Conservation (phyloP, 2,113 vertebrate genomes). For the Carassius auratus region DNA sequence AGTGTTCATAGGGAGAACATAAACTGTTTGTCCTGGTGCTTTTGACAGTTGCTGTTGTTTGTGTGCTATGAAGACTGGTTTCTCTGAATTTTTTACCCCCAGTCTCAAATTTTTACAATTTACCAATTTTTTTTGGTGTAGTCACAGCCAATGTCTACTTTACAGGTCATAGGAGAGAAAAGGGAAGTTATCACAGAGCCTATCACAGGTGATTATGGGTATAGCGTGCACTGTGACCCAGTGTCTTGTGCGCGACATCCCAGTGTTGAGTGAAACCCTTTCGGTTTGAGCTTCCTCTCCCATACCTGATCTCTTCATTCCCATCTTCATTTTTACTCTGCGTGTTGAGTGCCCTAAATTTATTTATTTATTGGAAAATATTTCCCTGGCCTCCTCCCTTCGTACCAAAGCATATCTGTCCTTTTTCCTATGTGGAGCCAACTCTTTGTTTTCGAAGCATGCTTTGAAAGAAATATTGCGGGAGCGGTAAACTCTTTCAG, state of each 20-base stretch:
- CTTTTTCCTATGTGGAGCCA: slow-evolving; percentile 3
- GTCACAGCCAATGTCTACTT: slow-evolving; percentile 64
- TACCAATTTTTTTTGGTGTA: slow-evolving; percentile 15
- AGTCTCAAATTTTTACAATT: background rate
- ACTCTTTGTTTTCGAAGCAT: slow-evolving; percentile 32
- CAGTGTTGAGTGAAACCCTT: slow-evolving; percentile 66
- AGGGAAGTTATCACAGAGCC: slow-evolving; percentile 69
- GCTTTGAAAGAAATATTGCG: background rate
- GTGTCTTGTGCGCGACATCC: slow-evolving; percentile 47
- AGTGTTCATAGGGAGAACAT: background rate
- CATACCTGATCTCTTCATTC: slow-evolving; percentile 20
- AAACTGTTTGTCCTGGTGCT: background rate
- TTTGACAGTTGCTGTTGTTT: background rate
- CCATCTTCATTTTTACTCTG: slow-evolving; percentile 26
- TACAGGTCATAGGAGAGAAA: slow-evolving; percentile 70
- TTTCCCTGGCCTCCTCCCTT: background rate
- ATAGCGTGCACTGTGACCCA: slow-evolving; percentile 47
- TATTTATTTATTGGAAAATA: background rate
- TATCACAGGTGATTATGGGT: slow-evolving; percentile 75
- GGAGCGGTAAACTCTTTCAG: background rate
- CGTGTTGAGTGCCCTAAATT: slow-evolving; percentile 39
- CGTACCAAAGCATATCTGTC: slow-evolving; percentile 21
- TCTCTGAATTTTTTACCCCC: background rate
- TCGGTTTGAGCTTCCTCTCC: slow-evolving; percentile 30
- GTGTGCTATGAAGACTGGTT: slow-evolving; percentile 2